Evolutionary conservation across 2,888 invertebrate species (phyloP), one percentile per base, ranked within the genome.

Genomic region (Plemyria rubiginata): DNA sequence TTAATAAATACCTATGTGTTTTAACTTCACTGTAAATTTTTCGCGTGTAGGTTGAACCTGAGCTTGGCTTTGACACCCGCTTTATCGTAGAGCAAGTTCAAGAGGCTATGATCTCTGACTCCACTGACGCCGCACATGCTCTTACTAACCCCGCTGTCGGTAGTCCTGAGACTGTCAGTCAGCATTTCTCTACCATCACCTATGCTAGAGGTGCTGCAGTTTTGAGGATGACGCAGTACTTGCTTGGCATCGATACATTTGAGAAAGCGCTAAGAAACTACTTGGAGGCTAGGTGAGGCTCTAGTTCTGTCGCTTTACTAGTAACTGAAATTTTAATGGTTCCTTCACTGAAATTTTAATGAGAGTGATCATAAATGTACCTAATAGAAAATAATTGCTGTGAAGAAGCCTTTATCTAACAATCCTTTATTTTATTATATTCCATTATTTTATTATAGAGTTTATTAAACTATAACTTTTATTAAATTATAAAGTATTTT

Each of bases 1-100:
- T 22, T 1, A 22, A 22, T 22, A 22, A 22, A 22, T 22, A 22
- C 22, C 22, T 22, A 22, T 3, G 3, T 2, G 22, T n/a, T n/a
- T n/a, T n/a, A n/a, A 22, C 1, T 32, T 32, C 6, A 8, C 7
- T 8, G 8, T 32, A 32, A 3, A 29, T 11, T 7, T 36, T 43
- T 62, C n/a, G n/a, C 58, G 38, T 36, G 22, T 49, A 92, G 92
- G 88, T 89, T 16, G 80, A 72, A 4, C 81, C 85, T 28, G 84
- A 87, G 0, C 69, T 91, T 12, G 90, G 89, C 8, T 92, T 70
- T 45, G 74, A 74, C 3, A 87, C 77, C 6, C 85, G 92, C 75
- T 97, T 96, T 75, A 94, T 96, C 0, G 91, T 95, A 0, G 95
- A 95, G 57, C 95, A 96, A 75, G 71, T 96, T 0, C 96, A 96